These are phyloP conservation scores for Phrynocephalus vlangalii DNA, from an alignment of 2,797 vertebrate species.

Conservation along the genomic window DNA sequence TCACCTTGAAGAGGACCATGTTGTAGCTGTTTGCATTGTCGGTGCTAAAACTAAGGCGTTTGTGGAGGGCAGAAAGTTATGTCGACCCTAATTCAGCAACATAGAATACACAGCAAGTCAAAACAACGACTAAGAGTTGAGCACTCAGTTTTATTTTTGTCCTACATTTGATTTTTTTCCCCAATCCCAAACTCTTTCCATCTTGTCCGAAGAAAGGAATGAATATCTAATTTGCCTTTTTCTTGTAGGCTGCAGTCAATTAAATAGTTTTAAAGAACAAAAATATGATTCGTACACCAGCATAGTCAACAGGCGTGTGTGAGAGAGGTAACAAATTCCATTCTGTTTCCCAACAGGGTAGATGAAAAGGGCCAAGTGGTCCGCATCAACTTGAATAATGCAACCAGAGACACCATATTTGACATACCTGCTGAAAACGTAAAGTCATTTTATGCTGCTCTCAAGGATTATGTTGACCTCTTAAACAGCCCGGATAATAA, in stretches of 20 bases:
- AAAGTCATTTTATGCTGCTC: constrained; percentile 89
- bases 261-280: constrained; percentile 15
- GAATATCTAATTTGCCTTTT: not conserved
- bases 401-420: constrained; percentile 91
- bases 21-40: not conserved
- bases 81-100: not conserved
- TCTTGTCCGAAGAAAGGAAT: not conserved
- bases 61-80: not conserved
- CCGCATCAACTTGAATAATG: constrained; percentile 94
- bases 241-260: not conserved
- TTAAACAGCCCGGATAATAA: constrained; percentile 84
- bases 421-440: constrained; percentile 88
- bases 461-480: constrained; percentile 86
- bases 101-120: not conserved
- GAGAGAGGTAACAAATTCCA: not conserved
- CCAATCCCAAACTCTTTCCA: not conserved
- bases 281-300: constrained; percentile 3
- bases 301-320: not conserved
- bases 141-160: not conserved
- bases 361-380: constrained; percentile 80
- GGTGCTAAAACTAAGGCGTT: not conserved
- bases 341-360: constrained; percentile 74
- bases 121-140: not conserved
- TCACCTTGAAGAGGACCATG: not conserved
- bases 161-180: not conserved